Percentiles rank a stretch among this genome's conserved stretches.
phyloP scores from a whole-genome alignment of 2,797 vertebrate species.

The Petrocephalus schoutedeni region DNA sequence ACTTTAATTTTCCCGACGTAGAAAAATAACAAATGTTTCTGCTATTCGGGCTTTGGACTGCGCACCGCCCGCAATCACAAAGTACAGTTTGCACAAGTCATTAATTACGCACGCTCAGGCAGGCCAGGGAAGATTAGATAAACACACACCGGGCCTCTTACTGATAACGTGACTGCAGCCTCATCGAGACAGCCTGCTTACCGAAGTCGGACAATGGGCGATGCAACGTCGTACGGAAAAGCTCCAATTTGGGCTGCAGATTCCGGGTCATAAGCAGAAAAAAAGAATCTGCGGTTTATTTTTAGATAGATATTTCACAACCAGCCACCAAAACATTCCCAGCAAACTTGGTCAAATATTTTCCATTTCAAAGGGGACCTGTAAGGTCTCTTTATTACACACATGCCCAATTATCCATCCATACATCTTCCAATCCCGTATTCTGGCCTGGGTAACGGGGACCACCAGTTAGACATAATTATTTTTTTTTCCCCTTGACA shows the following conservation, averaged over 20 bases:
- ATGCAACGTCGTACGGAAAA: not conserved
- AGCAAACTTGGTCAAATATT: not conserved
- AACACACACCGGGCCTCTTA: not conserved
- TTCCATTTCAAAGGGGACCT: not conserved
- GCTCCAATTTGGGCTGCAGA: not conserved
- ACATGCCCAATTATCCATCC: not conserved
- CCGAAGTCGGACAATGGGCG: not conserved
- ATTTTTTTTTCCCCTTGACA: not conserved
- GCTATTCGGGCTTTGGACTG: not conserved
- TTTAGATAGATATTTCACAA: constrained; percentile 1
- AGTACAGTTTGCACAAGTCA: not conserved
- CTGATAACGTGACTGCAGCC: not conserved
- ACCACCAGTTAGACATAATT: not conserved
- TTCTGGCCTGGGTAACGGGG: not conserved
- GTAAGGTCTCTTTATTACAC: not conserved
- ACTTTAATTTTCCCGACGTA: not conserved
- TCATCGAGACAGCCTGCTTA: not conserved
- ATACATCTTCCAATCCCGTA: not conserved
- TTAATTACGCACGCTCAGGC: not conserved
- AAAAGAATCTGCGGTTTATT: not conserved
- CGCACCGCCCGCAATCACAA: not conserved
- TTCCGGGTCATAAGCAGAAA: not conserved
- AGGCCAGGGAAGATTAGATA: not conserved
- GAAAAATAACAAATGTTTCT: not conserved
- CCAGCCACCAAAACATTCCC: not conserved